Evolutionary conservation across 1,140 invertebrate species (phyloP).

Genomic region (Sycophila sp.): DNA sequence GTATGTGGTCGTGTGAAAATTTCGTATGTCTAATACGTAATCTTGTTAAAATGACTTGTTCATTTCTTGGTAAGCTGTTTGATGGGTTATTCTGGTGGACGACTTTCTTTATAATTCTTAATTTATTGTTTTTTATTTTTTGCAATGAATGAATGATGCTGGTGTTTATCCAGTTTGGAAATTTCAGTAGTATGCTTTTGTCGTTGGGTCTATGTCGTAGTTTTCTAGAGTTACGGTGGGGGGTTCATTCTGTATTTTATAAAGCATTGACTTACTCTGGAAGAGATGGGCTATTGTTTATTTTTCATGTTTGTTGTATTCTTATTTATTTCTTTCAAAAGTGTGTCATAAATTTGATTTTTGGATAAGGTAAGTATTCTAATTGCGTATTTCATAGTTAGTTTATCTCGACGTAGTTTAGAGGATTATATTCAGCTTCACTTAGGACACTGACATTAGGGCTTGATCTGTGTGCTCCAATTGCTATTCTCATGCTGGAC

Average conservation of each 20-base stretch:
- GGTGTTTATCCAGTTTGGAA: no score
- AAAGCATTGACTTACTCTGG: not conserved
- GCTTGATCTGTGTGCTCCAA: not conserved
- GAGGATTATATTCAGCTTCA: not conserved
- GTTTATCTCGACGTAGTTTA: slow-evolving; percentile 3
- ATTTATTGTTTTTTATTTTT: not conserved
- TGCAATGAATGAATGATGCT: not conserved
- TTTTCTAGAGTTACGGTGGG: no score
- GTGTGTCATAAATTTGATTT: not conserved
- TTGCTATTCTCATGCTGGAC: not conserved
- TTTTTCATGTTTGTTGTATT: not conserved
- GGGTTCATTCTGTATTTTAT: not conserved
- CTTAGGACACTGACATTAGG: not conserved
- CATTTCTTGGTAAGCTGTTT: not conserved
- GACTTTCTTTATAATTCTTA: not conserved
- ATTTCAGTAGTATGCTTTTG: no score
- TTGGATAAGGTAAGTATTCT: not conserved
- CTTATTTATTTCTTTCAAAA: not conserved
- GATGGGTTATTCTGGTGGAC: not conserved
- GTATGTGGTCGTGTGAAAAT: not conserved
- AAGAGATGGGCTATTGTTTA: not conserved
- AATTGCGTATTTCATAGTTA: not conserved
- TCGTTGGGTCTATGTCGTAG: no score
- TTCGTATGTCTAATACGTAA: not conserved
- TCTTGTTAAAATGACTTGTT: not conserved